phyloP scores from a whole-genome alignment of 1,140 invertebrate genomes.

The Helicoverpa armigera region DNA sequence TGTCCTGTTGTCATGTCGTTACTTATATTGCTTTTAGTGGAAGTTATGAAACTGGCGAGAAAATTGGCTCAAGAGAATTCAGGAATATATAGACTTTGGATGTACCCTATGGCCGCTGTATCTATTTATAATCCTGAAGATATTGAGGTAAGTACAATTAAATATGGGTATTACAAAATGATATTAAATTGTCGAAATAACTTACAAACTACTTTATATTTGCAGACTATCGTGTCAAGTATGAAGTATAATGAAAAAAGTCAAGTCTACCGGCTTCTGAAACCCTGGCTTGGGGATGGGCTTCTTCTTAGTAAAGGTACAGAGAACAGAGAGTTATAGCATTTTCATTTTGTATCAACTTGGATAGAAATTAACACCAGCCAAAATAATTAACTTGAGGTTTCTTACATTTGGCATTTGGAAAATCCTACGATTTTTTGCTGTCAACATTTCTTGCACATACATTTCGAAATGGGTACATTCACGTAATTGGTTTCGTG shows the following conservation, averaged over 20 bases:
- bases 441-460: background rate
- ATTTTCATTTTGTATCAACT: background rate
- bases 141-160: constrained; percentile 62
- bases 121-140: constrained; percentile 71
- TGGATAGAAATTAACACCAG: too few relatives aligned
- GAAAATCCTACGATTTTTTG: background rate
- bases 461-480: background rate
- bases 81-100: constrained; percentile 61
- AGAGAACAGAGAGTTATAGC: too few relatives aligned
- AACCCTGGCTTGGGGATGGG: constrained; percentile 68
- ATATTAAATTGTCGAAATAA: background rate
- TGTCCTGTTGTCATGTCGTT: too few relatives aligned
- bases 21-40: constrained; percentile 50
- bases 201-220: background rate
- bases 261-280: constrained; percentile 62
- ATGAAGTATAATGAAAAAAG: constrained; percentile 69
- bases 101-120: constrained; percentile 56
- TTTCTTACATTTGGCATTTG: background rate
- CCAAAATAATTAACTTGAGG: background rate
- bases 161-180: background rate
- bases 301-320: constrained; percentile 65
- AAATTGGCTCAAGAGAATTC: constrained; percentile 50
- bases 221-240: constrained; percentile 67
- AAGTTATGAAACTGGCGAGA: constrained; percentile 56
- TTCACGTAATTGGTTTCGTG: background rate